These are phyloP conservation scores for Pissodes strobi DNA, from an alignment of 1,140 invertebrate genomes.

Conservation along the genomic window DNA sequence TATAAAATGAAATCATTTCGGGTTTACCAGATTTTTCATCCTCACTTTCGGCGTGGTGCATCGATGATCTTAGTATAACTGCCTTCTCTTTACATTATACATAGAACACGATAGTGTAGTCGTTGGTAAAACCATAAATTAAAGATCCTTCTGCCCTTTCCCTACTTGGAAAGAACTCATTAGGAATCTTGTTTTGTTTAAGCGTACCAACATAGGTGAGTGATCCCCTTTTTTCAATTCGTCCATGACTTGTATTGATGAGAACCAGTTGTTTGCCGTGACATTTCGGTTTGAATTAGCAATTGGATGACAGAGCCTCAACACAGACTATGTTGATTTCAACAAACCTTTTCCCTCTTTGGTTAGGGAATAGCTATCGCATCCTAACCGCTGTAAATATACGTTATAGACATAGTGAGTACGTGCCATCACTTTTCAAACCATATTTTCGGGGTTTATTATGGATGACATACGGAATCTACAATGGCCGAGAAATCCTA, in stretches of 20 bases:
- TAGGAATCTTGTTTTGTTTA: constrained; percentile 47
- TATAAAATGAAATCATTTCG: too few relatives aligned
- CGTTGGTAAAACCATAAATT: constrained; percentile 44
- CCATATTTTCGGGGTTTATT: constrained; percentile 13
- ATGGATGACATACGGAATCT: constrained; percentile 6
- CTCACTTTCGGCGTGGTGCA: too few relatives aligned
- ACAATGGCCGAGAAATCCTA: too few relatives aligned
- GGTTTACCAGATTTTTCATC: constrained; percentile 41
- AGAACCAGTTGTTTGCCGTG: constrained; percentile 53
- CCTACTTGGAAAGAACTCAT: constrained; percentile 37
- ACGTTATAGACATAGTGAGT: background rate
- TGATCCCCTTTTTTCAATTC: constrained; percentile 29
- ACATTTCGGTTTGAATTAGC: too few relatives aligned
- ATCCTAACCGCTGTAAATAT: background rate
- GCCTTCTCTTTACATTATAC: constrained; percentile 46
- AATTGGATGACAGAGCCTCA: constrained; percentile 38
- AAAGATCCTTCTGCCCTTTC: constrained; percentile 15
- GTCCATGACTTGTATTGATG: constrained; percentile 40
- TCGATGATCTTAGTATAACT: constrained; percentile 47
- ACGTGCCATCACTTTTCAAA: constrained; percentile 11
- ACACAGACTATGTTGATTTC: constrained; percentile 7
- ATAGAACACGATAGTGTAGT: constrained; percentile 42
- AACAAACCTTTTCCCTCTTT: constrained; percentile 1
- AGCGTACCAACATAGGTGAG: constrained; percentile 50
- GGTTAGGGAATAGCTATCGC: background rate